Percentiles rank a stretch among this genome's conserved stretches.
Evolutionary conservation across 2,888 invertebrate species (phyloP).

Genomic region (Hoplodrina blanda): DNA sequence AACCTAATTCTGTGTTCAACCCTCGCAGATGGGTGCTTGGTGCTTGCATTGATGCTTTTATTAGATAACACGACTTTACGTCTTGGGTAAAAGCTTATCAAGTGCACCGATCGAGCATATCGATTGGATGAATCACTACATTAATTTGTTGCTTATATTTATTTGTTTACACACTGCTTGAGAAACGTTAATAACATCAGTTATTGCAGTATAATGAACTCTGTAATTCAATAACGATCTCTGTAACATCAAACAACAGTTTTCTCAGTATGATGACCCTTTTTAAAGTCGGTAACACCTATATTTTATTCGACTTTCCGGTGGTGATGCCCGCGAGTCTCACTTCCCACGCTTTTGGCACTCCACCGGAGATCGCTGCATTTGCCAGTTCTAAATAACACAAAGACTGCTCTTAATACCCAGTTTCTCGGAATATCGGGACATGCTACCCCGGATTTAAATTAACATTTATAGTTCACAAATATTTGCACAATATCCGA

Average conservation of each 20-base stretch:
- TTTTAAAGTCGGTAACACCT: slow-evolving; percentile 47
- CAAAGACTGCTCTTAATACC: slow-evolving; percentile 86
- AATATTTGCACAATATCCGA: slow-evolving; percentile 32
- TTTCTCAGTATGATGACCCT: slow-evolving; percentile 51
- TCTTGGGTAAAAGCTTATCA: slow-evolving; percentile 52
- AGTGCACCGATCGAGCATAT: slow-evolving; percentile 45
- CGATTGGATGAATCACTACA: slow-evolving; percentile 66
- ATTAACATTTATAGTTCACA: slow-evolving; percentile 36
- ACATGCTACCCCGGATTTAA: slow-evolving; percentile 64
- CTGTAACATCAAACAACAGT: slow-evolving; percentile 42
- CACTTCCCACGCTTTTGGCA: slow-evolving; percentile 87
- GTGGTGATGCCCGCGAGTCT: slow-evolving; percentile 69
- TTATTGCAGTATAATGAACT: slow-evolving; percentile 28
- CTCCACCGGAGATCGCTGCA: slow-evolving; percentile 81
- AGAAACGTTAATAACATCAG: slow-evolving; percentile 31
- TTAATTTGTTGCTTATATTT: slow-evolving; percentile 55
- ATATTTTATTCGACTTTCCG: slow-evolving; percentile 72
- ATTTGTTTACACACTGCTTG: slow-evolving; percentile 65
- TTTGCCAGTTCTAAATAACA: slow-evolving; percentile 86
- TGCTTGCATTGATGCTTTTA: slow-evolving; percentile 76
- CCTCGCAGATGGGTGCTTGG: slow-evolving; percentile 77
- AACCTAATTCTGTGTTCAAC: slow-evolving; percentile 81
- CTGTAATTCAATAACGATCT: slow-evolving; percentile 40
- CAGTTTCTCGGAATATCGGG: slow-evolving; percentile 82
- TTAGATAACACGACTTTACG: slow-evolving; percentile 74